Evolutionary conservation across 53 echinoderm and acorn worm genomes (phyloP).

Genomic region (Luidia sarsii): DNA sequence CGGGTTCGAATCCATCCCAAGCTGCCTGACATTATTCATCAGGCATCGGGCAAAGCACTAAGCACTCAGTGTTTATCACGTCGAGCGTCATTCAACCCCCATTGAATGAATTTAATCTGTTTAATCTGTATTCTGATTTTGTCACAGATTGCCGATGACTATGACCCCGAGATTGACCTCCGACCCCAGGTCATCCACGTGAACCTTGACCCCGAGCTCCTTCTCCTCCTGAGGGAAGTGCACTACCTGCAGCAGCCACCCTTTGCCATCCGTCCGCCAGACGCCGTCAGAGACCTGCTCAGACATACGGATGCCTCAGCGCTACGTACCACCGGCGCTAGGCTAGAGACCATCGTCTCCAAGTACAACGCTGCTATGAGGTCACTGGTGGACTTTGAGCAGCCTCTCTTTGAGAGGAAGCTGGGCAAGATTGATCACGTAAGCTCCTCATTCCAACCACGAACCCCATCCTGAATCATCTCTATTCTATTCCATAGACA

Average conservation of each 20-base stretch:
- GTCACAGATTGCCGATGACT: conserved; percentile 90
- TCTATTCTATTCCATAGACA: too few relatives aligned
- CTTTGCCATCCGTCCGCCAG: conserved; percentile 85
- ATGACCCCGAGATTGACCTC: conserved; percentile 78
- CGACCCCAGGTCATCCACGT: conserved; percentile 91
- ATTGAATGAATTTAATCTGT: too few relatives aligned
- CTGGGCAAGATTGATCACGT: conserved; percentile 95
- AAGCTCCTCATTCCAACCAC: too few relatives aligned
- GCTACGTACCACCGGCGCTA: conserved; percentile 82
- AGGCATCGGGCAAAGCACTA: too few relatives aligned
- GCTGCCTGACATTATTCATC: too few relatives aligned
- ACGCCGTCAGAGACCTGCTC: conserved; percentile 80
- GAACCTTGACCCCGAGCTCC: conserved; percentile 94
- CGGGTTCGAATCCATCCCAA: too few relatives aligned
- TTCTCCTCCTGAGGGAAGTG: conserved; percentile 88
- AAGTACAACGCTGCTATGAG: conserved; percentile 98
- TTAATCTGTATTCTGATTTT: neutral
- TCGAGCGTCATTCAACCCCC: too few relatives aligned
- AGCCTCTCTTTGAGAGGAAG: conserved; percentile 94
- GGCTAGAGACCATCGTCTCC: conserved; percentile 93
- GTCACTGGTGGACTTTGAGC: conserved; percentile 93
- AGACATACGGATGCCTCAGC: conserved; percentile 82
- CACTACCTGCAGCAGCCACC: conserved; percentile 92
- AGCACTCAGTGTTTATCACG: too few relatives aligned
- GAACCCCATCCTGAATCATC: too few relatives aligned